Percentiles rank a stretch among this genome's conserved stretches.
Conservation (phyloP, 2,113 vertebrate genomes). For the Thalassarche chlororhynchos region DNA sequence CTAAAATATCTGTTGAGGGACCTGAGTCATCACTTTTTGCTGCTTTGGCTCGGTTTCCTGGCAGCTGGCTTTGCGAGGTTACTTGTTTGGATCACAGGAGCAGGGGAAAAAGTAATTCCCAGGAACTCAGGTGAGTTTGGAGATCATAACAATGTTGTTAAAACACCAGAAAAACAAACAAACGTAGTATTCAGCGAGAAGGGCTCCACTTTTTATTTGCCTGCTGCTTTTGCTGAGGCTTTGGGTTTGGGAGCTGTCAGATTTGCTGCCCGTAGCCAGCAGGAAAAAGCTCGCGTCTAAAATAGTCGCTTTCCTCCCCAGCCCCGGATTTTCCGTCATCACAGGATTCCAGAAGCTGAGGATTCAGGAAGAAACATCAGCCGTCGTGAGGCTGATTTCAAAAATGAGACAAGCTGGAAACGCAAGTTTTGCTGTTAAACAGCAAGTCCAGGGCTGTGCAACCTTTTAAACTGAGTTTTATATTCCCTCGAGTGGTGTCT, state of each 20-base stretch:
- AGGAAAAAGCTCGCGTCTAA: background rate
- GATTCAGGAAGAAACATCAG: conserved; percentile 12
- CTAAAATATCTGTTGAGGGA: background rate
- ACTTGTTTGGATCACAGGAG: background rate
- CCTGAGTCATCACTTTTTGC: conserved; percentile 1
- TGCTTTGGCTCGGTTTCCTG: background rate
- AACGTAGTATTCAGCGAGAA: background rate
- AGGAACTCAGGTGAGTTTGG: background rate
- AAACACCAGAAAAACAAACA: background rate
- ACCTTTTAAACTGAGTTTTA: background rate
- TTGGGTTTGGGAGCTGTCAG: background rate
- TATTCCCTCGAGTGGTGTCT: background rate
- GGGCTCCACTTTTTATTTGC: background rate
- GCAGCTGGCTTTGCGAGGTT: background rate
- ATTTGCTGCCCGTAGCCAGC: background rate
- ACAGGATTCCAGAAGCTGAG: background rate
- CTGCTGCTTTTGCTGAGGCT: background rate
- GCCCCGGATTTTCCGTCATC: background rate
- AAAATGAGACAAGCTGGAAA: background rate
- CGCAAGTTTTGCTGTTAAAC: background rate
- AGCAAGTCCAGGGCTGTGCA: background rate
- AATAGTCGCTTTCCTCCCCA: background rate
- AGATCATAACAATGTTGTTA: background rate
- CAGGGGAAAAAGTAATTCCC: background rate
- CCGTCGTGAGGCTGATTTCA: background rate